A percentile compares a stretch with the other conserved stretches of the same genome.
Evolutionary conservation across 2,888 invertebrate genomes (phyloP).

Genomic region (Stenurella melanura): DNA sequence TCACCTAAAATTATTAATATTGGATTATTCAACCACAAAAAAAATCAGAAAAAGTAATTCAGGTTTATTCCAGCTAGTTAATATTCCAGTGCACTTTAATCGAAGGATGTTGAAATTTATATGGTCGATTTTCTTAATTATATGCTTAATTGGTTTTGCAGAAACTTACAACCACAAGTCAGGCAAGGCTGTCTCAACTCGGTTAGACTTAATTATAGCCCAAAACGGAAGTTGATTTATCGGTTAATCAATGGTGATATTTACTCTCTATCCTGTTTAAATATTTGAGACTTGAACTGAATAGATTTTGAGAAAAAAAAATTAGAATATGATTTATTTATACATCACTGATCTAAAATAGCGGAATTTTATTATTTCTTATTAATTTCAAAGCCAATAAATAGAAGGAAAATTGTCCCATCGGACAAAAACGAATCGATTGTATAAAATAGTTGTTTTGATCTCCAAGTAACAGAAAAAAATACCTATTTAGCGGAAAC

Average conservation of each 20-base stretch:
- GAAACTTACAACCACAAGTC: conserved; percentile 48
- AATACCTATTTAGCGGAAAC: too few species aligned
- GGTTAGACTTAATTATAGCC: conserved; percentile 37
- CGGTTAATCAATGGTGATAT: conserved; percentile 44
- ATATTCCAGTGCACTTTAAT: conserved; percentile 12
- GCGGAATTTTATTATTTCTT: too few species aligned
- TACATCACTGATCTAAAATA: too few species aligned
- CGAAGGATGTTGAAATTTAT: conserved; percentile 53
- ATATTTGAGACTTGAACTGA: not conserved
- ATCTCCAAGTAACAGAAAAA: too few species aligned
- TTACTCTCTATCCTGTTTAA: not conserved
- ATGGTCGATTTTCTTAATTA: conserved; percentile 54
- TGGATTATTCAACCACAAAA: not conserved
- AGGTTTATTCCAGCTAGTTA: not conserved
- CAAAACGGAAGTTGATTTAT: conserved; percentile 53
- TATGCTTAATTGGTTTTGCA: conserved; percentile 52
- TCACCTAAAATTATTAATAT: not conserved
- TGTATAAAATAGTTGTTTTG: too few species aligned
- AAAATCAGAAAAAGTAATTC: conserved; percentile 8
- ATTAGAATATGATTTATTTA: too few species aligned
- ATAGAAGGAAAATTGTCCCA: too few species aligned
- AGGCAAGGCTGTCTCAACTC: conserved; percentile 47
- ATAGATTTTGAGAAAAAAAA: too few species aligned
- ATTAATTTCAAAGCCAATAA: too few species aligned
- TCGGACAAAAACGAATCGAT: too few species aligned